Conservation (phyloP, 2,888 invertebrate genomes). For the Drosophila longiperda region DNA sequence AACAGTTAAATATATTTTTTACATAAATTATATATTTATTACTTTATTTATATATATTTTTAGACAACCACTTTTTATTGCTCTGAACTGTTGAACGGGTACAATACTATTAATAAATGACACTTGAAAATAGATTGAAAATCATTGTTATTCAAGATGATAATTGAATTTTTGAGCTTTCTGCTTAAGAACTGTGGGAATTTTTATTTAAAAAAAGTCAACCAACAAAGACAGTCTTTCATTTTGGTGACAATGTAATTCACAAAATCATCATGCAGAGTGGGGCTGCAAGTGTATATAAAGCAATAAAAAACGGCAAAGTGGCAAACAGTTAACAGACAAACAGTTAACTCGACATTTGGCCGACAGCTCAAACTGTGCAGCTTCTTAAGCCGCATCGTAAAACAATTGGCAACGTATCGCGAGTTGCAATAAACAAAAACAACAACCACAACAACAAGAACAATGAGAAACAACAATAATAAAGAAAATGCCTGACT, state of each 20-base stretch:
- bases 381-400: constrained; percentile 31
- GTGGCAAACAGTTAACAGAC: constrained; percentile 3
- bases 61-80: background rate
- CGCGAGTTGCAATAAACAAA: constrained; percentile 7
- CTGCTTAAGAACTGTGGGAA: background rate
- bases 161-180: background rate
- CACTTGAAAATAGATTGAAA: background rate
- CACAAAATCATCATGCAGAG: background rate
- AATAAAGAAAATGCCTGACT: constrained; percentile 28
- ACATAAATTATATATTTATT: no score
- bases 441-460: background rate
- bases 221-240: no score
- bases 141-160: background rate
- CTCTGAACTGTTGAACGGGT: background rate
- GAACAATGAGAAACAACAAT: background rate
- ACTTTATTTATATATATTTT: background rate
- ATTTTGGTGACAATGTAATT: background rate
- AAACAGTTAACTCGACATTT: constrained; percentile 30
- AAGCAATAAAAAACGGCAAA: background rate
- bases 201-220: background rate
- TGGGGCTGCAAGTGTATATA: background rate
- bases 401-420: constrained; percentile 48
- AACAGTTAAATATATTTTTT: no score
- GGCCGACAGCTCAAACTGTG: constrained; percentile 11
- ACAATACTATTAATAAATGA: background rate